A percentile compares a stretch with the other conserved stretches of the same genome.
Evolutionary conservation across 2,113 vertebrate species (phyloP).

Genomic region (Calidris pugnax): DNA sequence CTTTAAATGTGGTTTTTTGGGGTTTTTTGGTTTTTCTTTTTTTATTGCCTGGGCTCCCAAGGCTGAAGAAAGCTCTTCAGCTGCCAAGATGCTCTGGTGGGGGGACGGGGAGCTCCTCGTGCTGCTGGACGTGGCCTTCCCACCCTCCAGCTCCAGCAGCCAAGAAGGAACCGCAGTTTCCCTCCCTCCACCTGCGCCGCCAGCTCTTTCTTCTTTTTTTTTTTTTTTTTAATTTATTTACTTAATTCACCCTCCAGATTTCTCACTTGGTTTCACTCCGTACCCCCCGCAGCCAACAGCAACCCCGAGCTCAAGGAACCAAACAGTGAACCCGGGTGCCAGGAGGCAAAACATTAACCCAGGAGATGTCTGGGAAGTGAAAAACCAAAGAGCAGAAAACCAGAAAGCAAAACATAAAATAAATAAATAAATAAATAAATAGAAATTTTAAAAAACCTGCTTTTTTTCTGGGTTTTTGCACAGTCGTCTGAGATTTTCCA

Average conservation of each 20-base stretch:
- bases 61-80: neutral
- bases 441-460: too few relatives aligned
- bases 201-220: neutral
- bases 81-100: neutral
- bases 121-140: neutral
- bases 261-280: neutral
- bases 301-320: neutral
- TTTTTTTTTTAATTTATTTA: too few relatives aligned
- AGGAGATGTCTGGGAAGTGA: neutral
- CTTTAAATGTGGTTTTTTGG: too few relatives aligned
- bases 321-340: neutral
- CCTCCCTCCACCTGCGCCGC: neutral
- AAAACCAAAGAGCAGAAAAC: neutral
- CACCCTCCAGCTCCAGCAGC: neutral
- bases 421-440: too few relatives aligned
- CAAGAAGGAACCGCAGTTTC: neutral
- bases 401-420: too few relatives aligned
- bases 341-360: too few relatives aligned
- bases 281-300: too few relatives aligned
- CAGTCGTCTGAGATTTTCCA: neutral
- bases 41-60: neutral
- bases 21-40: too few relatives aligned
- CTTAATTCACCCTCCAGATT: neutral
- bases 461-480: neutral
- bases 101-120: neutral